Evolutionary conservation across 2,888 invertebrate species (phyloP), one percentile per base, ranked within the genome.

Genomic region (Tenodera sinensis): DNA sequence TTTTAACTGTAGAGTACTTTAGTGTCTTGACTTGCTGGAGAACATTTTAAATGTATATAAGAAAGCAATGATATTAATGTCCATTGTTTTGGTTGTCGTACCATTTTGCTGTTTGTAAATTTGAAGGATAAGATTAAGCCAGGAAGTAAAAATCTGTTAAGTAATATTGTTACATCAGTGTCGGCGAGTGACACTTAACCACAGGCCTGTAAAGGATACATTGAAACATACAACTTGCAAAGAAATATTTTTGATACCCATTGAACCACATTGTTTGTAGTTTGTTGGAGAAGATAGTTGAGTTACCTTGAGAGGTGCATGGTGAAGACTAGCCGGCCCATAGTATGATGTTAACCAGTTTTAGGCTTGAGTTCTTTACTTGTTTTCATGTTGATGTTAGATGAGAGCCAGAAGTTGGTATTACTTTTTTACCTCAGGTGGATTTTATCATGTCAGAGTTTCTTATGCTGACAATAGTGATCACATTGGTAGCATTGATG

Each of bases 171-270:
- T 87, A 87, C 87, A 87, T 83, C 87, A 54, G 87, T 87, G 87
- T 87, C 34, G 87, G 87, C 87, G 87, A 87, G 87, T 87, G 87
- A 87, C 87, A 83, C 87, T 34, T 71, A 34, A 82, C 82, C 87
- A 86, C 54, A 81, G 86, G 86, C 86, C 86, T 86, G 81, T 86
- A 86, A 20, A 82, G 34, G 27, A 87, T 87, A 71, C 34, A 86
- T 83, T 86, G 28, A 86, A 83, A 89, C 85, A 71, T 86, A 83
- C 84, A 84, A 47, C 34, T 88, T 83, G 85, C 87, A 84, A 88
- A 28, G 88, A 89, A 85, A 85, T 89, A 89, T 89, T 89, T 89
- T 89, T 89, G 89, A 89, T 89, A 89, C 71, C 85, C 85, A 88
- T 28, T 88, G 85, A 88, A 88, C 34, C 82, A 47, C 83, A 89